Evolutionary conservation across 2,888 invertebrate genomes (phyloP), one percentile per base, ranked within the genome.

Genomic region (Pandemis cinnamomeana): DNA sequence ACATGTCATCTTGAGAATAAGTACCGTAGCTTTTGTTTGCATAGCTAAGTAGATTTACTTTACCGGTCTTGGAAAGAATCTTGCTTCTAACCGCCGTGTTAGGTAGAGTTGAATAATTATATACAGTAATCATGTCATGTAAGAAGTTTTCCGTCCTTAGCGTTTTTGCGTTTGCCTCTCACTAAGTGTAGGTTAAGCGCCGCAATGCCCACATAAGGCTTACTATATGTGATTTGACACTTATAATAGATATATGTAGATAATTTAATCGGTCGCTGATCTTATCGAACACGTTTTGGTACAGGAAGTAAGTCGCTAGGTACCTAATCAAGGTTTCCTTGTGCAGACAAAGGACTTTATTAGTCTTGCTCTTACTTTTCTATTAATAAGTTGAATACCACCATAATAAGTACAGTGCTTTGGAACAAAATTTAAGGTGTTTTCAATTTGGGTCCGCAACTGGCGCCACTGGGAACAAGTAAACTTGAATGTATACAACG

Each of bases 101-200:
- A 66, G 51, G 64, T 66, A 66, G 63, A 51, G 71, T 60, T 64
- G 36, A 58, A 69, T 73, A 51, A 60, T 69, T 73, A 66, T 10
- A 63, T 64, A 48, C 64, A 60, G 27, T 36, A 36, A 36, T 20
- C 20, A 20, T 20, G 27, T 36, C 20, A 20, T 20, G 55, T 55
- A 55, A 55, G 55, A 55, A 55, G 78, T 77, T 77, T 76, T 76
- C 77, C 75, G 80, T 80, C 82, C 81, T 82, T 81, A 81, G 76
- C 66, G 71, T 73, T 76, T 76, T 77, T 75, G 75, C 77, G 73
- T 68, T 67, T 70, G 74, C 82, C 82, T 81, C 81, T 82, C 82
- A 81, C 80, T 78, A 63, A 77, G 66, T 55, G 71, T 55, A 55
- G 20, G 58, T 61, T 55, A 20, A 55, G 20, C 55, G 55, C 20